Conservation (phyloP, 2,888 invertebrate species). For the Sycophila texana region DNA sequence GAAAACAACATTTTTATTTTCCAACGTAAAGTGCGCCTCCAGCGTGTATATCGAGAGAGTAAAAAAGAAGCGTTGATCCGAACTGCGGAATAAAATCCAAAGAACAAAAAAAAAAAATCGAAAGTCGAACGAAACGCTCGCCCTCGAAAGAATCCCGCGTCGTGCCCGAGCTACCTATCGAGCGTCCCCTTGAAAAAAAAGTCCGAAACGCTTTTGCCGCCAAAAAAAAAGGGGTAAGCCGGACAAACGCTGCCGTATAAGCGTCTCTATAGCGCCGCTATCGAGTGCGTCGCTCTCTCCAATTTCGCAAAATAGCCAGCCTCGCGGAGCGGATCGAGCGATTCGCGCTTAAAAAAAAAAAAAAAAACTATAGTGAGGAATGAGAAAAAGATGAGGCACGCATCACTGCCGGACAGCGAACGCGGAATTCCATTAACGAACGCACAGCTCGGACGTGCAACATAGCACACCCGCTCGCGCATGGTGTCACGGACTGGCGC, state of each 20-base stretch:
- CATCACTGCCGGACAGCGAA: not conserved
- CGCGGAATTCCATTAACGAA: conserved; percentile 49
- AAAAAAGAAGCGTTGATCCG: not conserved
- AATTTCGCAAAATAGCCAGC: conserved; percentile 17
- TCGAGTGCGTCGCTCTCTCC: not conserved
- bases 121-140: too few species aligned
- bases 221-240: not conserved
- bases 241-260: not conserved
- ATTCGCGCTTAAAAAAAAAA: conserved; percentile 12
- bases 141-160: too few species aligned
- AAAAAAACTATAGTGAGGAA: too few species aligned
- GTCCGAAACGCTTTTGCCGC: too few species aligned
- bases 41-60: not conserved
- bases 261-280: conserved; percentile 25
- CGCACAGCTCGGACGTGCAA: conserved; percentile 33
- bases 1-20: too few species aligned
- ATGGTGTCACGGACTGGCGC: too few species aligned
- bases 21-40: too few species aligned
- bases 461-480: too few species aligned
- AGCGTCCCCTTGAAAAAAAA: not conserved
- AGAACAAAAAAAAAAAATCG: too few species aligned
- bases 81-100: not conserved
- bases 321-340: not conserved
- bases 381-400: not conserved
- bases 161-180: too few species aligned